Percentiles rank a stretch among this genome's conserved stretches.
Conservation (phyloP, 2,797 vertebrate genomes). For the Rhincodon typus region DNA sequence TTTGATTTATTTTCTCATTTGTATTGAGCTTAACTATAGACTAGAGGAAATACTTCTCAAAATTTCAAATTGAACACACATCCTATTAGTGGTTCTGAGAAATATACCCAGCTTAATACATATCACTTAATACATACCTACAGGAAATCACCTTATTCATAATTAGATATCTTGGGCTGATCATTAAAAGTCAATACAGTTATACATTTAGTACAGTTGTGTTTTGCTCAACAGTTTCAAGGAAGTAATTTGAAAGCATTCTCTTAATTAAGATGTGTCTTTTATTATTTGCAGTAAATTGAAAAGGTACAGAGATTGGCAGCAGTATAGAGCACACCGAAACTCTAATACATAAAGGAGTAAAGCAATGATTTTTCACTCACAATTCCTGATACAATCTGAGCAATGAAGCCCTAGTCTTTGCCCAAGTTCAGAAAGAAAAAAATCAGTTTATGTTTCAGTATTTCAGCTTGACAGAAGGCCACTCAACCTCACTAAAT, state of each 20-base stretch:
- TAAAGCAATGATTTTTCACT: neutral
- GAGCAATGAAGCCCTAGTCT: neutral
- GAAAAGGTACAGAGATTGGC: neutral
- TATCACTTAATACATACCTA: neutral
- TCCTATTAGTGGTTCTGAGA: neutral
- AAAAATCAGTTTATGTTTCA: neutral
- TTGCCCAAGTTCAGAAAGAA: neutral
- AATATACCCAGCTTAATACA: neutral
- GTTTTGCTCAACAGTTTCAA: neutral
- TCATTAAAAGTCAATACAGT: neutral
- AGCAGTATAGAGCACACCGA: neutral
- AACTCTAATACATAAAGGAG: neutral
- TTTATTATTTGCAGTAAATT: too few species aligned
- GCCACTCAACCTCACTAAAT: neutral
- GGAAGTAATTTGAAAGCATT: neutral
- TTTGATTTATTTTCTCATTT: neutral
- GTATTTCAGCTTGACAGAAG: neutral
- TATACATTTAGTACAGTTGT: neutral
- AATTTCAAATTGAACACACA: neutral
- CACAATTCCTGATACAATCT: neutral
- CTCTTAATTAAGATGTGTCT: neutral
- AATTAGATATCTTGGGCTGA: neutral
- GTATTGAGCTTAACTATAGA: neutral
- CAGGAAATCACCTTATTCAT: neutral
- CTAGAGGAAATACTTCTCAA: neutral